These are phyloP conservation scores for Hydrochoerus hydrochaeris DNA, from an alignment of 2,113 vertebrate species.

Conservation along the genomic window DNA sequence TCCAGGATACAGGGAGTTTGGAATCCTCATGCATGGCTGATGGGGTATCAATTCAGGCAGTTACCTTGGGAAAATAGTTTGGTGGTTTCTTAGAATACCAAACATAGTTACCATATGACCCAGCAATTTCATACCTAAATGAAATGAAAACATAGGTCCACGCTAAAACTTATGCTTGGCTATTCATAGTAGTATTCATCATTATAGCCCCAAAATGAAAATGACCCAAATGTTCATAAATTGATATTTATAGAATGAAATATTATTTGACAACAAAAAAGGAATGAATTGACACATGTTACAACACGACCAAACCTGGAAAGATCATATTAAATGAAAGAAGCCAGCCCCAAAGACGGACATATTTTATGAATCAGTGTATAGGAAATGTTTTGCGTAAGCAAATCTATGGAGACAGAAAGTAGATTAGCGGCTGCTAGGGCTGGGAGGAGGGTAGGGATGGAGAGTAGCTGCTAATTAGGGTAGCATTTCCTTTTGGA, in stretches of 20 bases:
- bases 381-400: neutral
- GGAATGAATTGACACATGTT: neutral
- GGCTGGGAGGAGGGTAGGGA: neutral
- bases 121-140: neutral
- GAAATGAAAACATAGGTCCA: neutral
- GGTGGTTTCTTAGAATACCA: neutral
- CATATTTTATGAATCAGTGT: no score
- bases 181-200: neutral
- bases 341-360: neutral
- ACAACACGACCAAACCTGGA: neutral
- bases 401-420: neutral
- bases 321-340: neutral
- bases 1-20: neutral
- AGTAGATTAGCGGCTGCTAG: neutral
- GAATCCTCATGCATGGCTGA: neutral
- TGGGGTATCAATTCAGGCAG: neutral
- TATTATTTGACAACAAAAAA: neutral
- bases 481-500: neutral
- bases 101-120: neutral
- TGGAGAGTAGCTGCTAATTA: neutral
- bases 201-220: neutral
- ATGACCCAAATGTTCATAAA: neutral
- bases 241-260: neutral
- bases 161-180: neutral
- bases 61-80: neutral